Evolutionary conservation across 1,140 invertebrate species (phyloP), one percentile per base, ranked within the genome.

Genomic region (Odontomachus brunneus): DNA sequence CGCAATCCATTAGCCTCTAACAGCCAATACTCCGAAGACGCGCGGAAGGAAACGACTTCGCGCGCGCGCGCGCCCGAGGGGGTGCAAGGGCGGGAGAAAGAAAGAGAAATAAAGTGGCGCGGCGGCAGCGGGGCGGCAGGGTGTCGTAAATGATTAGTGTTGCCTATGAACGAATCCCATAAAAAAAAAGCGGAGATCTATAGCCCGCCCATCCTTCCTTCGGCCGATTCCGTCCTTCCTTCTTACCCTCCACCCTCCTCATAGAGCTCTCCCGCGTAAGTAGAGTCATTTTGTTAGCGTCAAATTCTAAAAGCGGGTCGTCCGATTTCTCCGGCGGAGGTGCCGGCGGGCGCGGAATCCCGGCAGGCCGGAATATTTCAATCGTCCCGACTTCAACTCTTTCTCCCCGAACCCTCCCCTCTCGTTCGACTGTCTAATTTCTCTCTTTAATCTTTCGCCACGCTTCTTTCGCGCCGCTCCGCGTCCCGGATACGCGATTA

Each of bases 1-100:
- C 91, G 90, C 90, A 93, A 94, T 94, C 93, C 92, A 94, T 94
- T 94, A 93, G 93, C 80, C 83, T 85, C 90, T 92, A 94, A 94
- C 92, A 93, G 91, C 92, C 92, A 93, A 93, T 94, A 91, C 91
- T 91, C 82, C 19, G 65, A 83, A 83, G 66, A 89, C 73, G 82
- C 85, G 69, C 62, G 71, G 85, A 91, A 89, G 80, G 59, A 90
- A 86, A 89, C 78, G 80, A 86, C 62, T 65, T 60, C 3, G 38
- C 38, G 38, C 38, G 3, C 38, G 38, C 9, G 3, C 38, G 38
- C 38, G 38, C 33, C 26, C 62, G 86, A 49, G 74, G 29, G 29
- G 29, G 29, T 33, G 29, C 29, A 33, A 33, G 29, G 29, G 5
- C 49, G 51, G 59, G 55, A 75, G 80, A 87, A 62, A 75, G 71